Evolutionary conservation across 2,888 invertebrate genomes (phyloP).

Genomic region (Ormyrus nitidulus): DNA sequence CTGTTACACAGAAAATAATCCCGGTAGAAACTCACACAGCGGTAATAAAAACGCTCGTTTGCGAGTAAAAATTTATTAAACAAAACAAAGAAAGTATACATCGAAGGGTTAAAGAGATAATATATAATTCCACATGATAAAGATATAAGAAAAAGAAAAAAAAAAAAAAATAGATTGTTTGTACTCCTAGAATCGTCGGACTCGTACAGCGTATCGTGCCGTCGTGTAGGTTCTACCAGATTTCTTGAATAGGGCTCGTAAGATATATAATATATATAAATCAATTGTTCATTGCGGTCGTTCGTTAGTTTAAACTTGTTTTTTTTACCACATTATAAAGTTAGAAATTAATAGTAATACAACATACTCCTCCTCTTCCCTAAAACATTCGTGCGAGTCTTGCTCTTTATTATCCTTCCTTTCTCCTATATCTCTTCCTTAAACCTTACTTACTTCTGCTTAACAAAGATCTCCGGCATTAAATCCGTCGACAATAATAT

Average conservation of each 20-base stretch:
- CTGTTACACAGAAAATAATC: too few relatives aligned
- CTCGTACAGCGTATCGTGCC: background rate
- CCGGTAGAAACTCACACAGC: too few relatives aligned
- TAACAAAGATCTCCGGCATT: conserved; percentile 13
- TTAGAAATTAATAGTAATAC: conserved; percentile 19
- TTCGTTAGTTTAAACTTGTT: conserved; percentile 51
- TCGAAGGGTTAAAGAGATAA: too few relatives aligned
- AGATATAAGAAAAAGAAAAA: too few relatives aligned
- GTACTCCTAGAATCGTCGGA: too few relatives aligned
- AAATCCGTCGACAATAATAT: conserved; percentile 3
- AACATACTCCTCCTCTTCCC: conserved; percentile 30
- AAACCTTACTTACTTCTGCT: background rate
- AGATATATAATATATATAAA: conserved; percentile 12
- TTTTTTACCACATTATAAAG: conserved; percentile 47
- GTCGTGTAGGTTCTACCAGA: conserved; percentile 46
- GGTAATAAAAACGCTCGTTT: too few relatives aligned
- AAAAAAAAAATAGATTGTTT: too few relatives aligned
- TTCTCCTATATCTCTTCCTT: background rate
- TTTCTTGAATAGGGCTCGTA: conserved; percentile 36
- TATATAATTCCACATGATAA: too few relatives aligned
- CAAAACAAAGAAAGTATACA: too few relatives aligned
- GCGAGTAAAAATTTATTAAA: too few relatives aligned
- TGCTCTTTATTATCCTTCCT: conserved; percentile 19
- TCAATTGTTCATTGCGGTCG: conserved; percentile 38
- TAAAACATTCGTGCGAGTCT: conserved; percentile 10